Conservation (phyloP, 2,113 vertebrate species). For the cattle (Bos taurus) region DNA sequence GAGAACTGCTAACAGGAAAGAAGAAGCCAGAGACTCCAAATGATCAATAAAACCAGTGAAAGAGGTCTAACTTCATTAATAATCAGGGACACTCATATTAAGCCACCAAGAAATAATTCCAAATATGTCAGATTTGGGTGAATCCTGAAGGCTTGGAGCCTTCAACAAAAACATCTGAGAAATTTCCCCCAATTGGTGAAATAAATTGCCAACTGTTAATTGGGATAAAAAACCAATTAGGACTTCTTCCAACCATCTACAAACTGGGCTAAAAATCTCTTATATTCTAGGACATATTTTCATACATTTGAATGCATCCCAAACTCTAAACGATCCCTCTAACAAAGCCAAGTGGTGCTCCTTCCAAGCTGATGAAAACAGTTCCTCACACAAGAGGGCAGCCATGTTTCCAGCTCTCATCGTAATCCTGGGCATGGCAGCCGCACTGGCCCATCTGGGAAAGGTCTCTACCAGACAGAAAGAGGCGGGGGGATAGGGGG, state of each 20-base stretch:
- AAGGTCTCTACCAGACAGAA: slow-evolving; percentile 22
- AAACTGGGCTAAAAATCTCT: background rate
- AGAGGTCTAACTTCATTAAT: background rate
- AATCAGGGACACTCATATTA: background rate
- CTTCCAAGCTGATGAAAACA: background rate
- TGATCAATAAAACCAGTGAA: background rate
- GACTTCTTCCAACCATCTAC: background rate
- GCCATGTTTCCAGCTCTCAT: background rate
- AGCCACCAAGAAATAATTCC: background rate
- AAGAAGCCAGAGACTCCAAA: background rate
- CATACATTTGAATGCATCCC: slow-evolving; percentile 22
- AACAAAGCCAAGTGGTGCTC: slow-evolving; percentile 36
- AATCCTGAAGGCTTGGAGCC: background rate
- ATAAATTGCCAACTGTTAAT: background rate
- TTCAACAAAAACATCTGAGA: background rate
- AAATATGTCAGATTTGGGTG: background rate
- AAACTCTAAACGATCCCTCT: slow-evolving; percentile 29
- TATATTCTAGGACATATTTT: background rate
- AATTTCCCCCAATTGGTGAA: background rate
- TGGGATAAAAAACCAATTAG: background rate
- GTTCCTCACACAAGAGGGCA: slow-evolving; percentile 43
- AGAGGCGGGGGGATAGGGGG: background rate
- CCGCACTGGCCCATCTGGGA: slow-evolving; percentile 52
- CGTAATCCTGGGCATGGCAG: background rate
- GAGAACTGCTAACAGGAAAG: background rate